phyloP scores from a whole-genome alignment of 2,797 vertebrate species.

The Ciconia nigra region DNA sequence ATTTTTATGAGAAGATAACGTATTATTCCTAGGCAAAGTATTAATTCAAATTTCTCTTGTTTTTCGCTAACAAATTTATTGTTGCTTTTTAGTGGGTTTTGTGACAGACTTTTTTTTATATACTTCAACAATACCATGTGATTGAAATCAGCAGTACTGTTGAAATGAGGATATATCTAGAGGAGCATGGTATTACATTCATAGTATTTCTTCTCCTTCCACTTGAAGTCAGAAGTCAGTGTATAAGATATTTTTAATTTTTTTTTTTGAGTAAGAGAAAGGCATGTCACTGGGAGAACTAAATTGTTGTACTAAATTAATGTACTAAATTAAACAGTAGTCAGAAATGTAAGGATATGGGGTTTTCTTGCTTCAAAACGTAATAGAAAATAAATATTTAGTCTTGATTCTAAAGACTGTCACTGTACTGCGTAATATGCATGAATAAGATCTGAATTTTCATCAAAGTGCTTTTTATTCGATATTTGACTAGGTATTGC shows the following conservation, averaged over 20 bases:
- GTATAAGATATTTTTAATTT: not conserved
- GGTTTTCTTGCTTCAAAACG: not conserved
- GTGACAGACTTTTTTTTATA: not conserved
- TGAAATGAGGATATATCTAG: not conserved
- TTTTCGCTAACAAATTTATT: not conserved
- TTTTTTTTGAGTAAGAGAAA: not conserved
- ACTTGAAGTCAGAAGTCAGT: not conserved
- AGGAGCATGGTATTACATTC: not conserved
- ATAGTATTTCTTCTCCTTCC: not conserved
- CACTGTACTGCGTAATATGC: not conserved
- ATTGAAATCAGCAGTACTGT: not conserved
- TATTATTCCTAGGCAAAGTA: not conserved
- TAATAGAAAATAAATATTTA: not conserved
- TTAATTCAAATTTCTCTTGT: not conserved
- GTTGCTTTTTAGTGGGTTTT: not conserved
- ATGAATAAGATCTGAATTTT: not conserved
- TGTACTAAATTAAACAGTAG: not conserved
- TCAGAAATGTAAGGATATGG: not conserved
- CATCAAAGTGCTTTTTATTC: not conserved
- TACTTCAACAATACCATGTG: not conserved
- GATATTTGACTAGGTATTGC: not conserved
- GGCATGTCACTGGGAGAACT: not conserved
- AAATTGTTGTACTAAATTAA: too few species aligned
- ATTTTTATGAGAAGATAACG: not conserved
- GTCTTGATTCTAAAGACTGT: not conserved